These are phyloP conservation scores for Drosophila meridiana DNA, from an alignment of 2,888 invertebrate genomes.

Conservation along the genomic window DNA sequence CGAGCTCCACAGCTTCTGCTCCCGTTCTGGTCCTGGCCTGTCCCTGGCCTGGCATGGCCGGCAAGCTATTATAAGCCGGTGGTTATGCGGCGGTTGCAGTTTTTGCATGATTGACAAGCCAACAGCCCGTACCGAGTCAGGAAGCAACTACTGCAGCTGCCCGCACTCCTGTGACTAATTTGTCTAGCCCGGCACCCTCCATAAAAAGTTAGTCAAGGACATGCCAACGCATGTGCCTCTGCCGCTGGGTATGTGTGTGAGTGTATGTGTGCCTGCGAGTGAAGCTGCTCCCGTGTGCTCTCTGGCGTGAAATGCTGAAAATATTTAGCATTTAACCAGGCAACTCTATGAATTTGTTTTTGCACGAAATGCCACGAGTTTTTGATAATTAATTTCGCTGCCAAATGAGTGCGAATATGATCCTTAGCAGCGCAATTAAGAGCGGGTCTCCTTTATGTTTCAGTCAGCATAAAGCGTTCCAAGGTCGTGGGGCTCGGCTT, in stretches of 20 bases:
- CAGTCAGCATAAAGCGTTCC: slow-evolving; percentile 8
- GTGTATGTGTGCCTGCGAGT: slow-evolving; percentile 10
- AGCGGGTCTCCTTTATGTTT: neutral
- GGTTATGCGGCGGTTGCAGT: slow-evolving; percentile 77
- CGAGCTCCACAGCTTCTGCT: slow-evolving; percentile 1
- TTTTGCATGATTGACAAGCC: slow-evolving; percentile 79
- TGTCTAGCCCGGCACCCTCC: slow-evolving; percentile 28
- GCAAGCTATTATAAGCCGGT: slow-evolving; percentile 73
- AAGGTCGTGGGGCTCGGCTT: slow-evolving; percentile 11
- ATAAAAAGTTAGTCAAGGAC: slow-evolving; percentile 67
- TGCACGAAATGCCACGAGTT: slow-evolving; percentile 39
- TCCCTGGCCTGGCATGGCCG: slow-evolving; percentile 18
- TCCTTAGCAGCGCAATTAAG: slow-evolving; percentile 35
- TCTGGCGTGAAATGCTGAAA: slow-evolving; percentile 20
- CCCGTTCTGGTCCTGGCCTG: neutral
- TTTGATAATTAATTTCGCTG: slow-evolving; percentile 61
- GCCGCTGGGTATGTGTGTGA: slow-evolving; percentile 1
- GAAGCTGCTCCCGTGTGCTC: neutral
- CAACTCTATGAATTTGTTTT: slow-evolving; percentile 20
- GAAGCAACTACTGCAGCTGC: slow-evolving; percentile 23
- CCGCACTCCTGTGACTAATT: neutral
- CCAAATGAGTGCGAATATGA: slow-evolving; percentile 30
- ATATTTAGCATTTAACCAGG: slow-evolving; percentile 44
- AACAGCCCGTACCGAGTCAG: slow-evolving; percentile 61
- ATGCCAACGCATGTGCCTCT: slow-evolving; percentile 54